A percentile compares a stretch with the other conserved stretches of the same genome.
Conservation (phyloP, 2,113 vertebrate species). For the Vanacampus margaritifer region DNA sequence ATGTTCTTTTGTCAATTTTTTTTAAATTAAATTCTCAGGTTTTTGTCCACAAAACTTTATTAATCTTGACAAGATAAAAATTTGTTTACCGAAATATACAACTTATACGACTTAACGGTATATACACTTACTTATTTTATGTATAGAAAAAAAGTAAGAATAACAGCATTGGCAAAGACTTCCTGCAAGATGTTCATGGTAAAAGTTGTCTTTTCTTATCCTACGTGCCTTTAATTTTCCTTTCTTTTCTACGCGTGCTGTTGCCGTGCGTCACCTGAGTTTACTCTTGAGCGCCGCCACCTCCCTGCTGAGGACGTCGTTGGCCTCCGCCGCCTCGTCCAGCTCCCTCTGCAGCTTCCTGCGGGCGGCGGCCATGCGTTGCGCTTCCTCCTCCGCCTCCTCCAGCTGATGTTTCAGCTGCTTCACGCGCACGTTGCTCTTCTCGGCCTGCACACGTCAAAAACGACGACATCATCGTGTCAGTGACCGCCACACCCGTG, state of each 20-base stretch:
- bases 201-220: too few relatives aligned
- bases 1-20: too few relatives aligned
- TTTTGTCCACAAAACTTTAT: too few relatives aligned
- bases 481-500: not conserved
- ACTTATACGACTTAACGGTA: too few relatives aligned
- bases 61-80: too few relatives aligned
- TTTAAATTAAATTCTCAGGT: too few relatives aligned
- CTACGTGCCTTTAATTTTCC: not conserved
- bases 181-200: too few relatives aligned
- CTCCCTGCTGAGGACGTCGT: constrained; percentile 74
- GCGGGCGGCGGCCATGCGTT: constrained; percentile 82
- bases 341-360: constrained; percentile 94
- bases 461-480: not conserved
- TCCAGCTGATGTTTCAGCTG: constrained; percentile 94
- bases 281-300: constrained; percentile 50
- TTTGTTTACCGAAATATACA: too few relatives aligned
- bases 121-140: too few relatives aligned
- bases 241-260: not conserved
- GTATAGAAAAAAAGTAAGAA: too few relatives aligned
- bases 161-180: too few relatives aligned
- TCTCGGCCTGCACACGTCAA: constrained; percentile 76
- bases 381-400: constrained; percentile 90
- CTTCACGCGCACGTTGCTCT: constrained; percentile 78
- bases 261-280: constrained; percentile 43
- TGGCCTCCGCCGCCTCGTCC: constrained; percentile 86